These are phyloP conservation scores for Acomys russatus DNA, from an alignment of 2,797 vertebrate genomes.

Conservation along the genomic window DNA sequence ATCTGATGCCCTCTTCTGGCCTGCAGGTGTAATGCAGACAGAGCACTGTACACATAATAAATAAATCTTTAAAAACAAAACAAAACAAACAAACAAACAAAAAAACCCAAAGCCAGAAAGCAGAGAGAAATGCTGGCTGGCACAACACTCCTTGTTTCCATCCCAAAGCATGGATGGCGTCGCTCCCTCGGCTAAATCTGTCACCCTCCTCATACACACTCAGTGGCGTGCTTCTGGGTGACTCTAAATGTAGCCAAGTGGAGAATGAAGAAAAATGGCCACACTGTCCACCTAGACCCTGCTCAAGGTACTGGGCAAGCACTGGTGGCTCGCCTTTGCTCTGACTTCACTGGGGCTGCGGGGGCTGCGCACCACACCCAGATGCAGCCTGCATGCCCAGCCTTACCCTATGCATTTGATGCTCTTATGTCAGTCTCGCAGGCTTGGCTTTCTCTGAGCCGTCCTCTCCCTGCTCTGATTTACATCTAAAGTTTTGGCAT, in stretches of 20 bases:
- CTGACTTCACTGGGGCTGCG: not conserved
- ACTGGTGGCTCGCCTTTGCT: not conserved
- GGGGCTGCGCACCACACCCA: not conserved
- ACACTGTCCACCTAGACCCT: not conserved
- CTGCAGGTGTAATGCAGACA: no score
- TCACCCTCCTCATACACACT: not conserved
- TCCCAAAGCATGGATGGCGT: not conserved
- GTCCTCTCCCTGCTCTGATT: not conserved
- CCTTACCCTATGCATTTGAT: not conserved
- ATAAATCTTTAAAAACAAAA: no score
- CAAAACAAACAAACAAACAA: no score
- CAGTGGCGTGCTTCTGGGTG: not conserved
- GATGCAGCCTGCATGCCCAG: not conserved
- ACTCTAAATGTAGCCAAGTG: not conserved
- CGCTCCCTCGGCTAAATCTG: not conserved
- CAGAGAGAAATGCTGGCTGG: not conserved
- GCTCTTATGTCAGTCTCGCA: not conserved
- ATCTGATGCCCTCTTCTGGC: no score
- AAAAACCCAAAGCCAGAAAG: not conserved
- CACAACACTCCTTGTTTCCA: not conserved
- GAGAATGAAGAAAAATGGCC: not conserved
- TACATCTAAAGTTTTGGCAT: conserved; percentile 10
- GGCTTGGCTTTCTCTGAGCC: conserved; percentile 21
- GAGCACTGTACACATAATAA: no score
- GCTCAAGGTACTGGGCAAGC: not conserved